Percentiles rank a stretch among this genome's conserved stretches.
phyloP scores from a whole-genome alignment of 2,888 invertebrate genomes.

The Amblyteles armatorius region DNA sequence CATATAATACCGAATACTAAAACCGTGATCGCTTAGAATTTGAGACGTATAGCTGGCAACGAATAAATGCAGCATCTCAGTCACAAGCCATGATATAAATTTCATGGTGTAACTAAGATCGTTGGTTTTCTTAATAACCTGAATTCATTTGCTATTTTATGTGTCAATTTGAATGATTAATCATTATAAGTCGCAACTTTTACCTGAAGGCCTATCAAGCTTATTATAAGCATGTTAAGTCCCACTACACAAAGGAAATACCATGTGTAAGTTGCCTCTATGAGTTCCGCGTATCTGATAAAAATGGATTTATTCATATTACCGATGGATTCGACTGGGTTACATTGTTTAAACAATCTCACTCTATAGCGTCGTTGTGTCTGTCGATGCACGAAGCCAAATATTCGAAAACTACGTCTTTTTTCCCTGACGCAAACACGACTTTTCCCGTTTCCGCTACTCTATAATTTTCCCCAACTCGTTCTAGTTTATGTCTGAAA shows the following conservation, averaged over 20 bases:
- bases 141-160: not conserved
- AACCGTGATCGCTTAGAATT: not conserved
- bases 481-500: constrained; percentile 19
- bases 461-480: not conserved
- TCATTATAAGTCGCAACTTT: too few species aligned
- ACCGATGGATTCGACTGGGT: too few species aligned
- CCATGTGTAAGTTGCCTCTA: not conserved
- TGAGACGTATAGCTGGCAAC: not conserved
- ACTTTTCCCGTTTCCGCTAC: too few species aligned
- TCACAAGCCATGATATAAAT: not conserved
- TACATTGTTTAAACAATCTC: not conserved
- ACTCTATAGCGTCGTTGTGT: constrained; percentile 49
- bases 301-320: not conserved
- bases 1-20: not conserved
- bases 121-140: not conserved
- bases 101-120: not conserved
- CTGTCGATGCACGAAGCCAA: constrained; percentile 35
- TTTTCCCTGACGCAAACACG: not conserved
- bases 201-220: not conserved
- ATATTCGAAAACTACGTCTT: constrained; percentile 2
- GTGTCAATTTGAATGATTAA: not conserved
- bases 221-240: not conserved
- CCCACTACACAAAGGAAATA: not conserved
- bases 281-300: not conserved
- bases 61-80: not conserved